Evolutionary conservation across 2,797 vertebrate genomes (phyloP).

Genomic region (Knipowitschia caucasica): DNA sequence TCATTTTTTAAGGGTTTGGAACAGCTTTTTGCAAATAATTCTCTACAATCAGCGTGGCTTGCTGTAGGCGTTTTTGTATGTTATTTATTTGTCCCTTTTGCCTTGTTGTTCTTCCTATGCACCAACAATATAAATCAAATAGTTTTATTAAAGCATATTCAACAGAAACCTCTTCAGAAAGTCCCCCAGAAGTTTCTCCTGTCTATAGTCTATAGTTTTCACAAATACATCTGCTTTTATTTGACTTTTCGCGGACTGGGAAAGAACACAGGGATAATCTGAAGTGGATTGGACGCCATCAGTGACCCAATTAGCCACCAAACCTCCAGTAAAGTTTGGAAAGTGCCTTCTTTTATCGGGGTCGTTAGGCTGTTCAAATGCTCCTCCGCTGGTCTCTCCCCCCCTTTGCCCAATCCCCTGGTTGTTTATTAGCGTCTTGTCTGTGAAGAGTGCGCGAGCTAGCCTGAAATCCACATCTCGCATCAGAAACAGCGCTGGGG

Average conservation of each 20-base stretch:
- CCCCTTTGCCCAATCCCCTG: conserved; percentile 54
- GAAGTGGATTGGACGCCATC: conserved; percentile 31
- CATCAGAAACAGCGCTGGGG: conserved; percentile 43
- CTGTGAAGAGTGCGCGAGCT: conserved; percentile 11
- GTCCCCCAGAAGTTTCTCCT: background rate
- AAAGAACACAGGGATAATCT: background rate
- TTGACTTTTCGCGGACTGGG: background rate
- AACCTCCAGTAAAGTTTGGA: conserved; percentile 28
- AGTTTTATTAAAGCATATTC: too few species aligned
- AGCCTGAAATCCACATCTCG: conserved; percentile 38
- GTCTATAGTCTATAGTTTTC: background rate
- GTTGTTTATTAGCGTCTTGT: conserved; percentile 63
- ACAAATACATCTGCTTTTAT: background rate
- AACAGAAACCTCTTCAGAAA: background rate
- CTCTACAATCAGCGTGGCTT: too few species aligned
- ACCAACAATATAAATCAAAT: too few species aligned
- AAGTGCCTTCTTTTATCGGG: conserved; percentile 11
- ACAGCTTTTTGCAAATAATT: too few species aligned
- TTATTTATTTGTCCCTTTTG: too few species aligned
- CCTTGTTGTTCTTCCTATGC: too few species aligned
- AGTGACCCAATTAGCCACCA: conserved; percentile 58
- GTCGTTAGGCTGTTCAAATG: conserved; percentile 43
- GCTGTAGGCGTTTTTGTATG: too few species aligned
- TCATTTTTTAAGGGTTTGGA: too few species aligned
- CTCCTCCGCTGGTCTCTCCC: conserved; percentile 26